phyloP scores from a whole-genome alignment of 2,797 vertebrate genomes.

The Rallus crepitans region DNA sequence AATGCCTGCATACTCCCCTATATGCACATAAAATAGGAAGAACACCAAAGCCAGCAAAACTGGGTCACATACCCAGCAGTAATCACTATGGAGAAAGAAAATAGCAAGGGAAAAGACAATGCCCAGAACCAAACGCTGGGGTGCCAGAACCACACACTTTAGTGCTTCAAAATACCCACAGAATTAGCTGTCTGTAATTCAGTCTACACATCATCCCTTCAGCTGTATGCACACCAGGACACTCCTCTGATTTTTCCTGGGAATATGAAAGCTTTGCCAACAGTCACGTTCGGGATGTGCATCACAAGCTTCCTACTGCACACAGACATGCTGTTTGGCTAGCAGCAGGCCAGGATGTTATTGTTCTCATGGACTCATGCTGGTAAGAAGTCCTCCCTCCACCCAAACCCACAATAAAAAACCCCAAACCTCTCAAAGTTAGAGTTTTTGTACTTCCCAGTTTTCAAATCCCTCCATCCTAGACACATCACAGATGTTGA shows the following conservation, averaged over 20 bases:
- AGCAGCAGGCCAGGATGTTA: conserved; percentile 46
- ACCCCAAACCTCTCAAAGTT: background rate
- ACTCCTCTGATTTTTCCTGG: background rate
- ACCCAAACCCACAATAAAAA: background rate
- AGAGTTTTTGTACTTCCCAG: background rate
- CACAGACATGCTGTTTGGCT: background rate
- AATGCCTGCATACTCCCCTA: background rate
- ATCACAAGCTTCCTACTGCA: background rate
- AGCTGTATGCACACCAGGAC: background rate
- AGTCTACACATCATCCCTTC: background rate
- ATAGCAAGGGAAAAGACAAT: background rate
- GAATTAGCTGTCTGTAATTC: background rate
- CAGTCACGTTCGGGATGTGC: background rate
- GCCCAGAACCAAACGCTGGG: background rate
- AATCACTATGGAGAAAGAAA: conserved; percentile 8
- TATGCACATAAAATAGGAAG: background rate
- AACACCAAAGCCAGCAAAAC: background rate
- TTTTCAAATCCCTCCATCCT: background rate
- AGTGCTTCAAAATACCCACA: background rate
- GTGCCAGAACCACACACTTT: background rate
- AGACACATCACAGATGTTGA: background rate
- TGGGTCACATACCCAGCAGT: background rate
- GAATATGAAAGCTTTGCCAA: background rate
- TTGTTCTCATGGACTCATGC: conserved; percentile 26
- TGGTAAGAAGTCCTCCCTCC: conserved; percentile 13